phyloP scores from a whole-genome alignment of 1,140 invertebrate genomes.

The Zaprionus tsacasi region DNA sequence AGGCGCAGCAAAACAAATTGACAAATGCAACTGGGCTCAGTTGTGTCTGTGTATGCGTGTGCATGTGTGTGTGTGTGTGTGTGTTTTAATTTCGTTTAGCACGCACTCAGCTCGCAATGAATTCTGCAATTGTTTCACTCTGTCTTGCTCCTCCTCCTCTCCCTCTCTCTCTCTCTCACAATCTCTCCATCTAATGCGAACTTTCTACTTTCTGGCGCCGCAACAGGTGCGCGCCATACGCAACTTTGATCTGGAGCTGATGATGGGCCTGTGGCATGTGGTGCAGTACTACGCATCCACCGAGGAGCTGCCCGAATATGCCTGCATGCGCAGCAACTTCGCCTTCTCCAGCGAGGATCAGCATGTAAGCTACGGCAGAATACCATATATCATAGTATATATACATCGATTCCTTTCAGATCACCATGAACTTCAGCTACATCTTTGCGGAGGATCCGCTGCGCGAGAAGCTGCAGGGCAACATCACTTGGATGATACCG shows the following conservation, averaged over 20 bases:
- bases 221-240: conserved; percentile 85
- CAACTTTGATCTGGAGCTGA: conserved; percentile 85
- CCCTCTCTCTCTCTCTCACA: conserved; percentile 6
- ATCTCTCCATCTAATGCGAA: neutral
- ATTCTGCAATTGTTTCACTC: conserved; percentile 18
- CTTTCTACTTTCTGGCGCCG: neutral
- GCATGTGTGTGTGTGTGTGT: conserved; percentile 10
- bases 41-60: conserved; percentile 4
- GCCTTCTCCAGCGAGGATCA: conserved; percentile 84
- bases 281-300: conserved; percentile 94
- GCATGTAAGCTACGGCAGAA: conserved; percentile 54
- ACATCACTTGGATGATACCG: conserved; percentile 93
- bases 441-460: conserved; percentile 92
- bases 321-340: conserved; percentile 92
- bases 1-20: conserved; percentile 47
- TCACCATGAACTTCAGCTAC: conserved; percentile 94
- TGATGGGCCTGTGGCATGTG: conserved; percentile 92
- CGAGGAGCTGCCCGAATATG: conserved; percentile 91
- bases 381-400: neutral
- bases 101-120: conserved; percentile 34
- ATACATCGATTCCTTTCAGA: conserved; percentile 68
- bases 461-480: conserved; percentile 90
- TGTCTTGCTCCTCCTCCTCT: neutral
- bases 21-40: conserved; percentile 37
- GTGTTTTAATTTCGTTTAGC: conserved; percentile 37